A percentile compares a stretch with the other conserved stretches of the same genome.
These are phyloP conservation scores for Cyprinodon tularosa DNA, from an alignment of 2,113 vertebrate species.

Conservation along the genomic window DNA sequence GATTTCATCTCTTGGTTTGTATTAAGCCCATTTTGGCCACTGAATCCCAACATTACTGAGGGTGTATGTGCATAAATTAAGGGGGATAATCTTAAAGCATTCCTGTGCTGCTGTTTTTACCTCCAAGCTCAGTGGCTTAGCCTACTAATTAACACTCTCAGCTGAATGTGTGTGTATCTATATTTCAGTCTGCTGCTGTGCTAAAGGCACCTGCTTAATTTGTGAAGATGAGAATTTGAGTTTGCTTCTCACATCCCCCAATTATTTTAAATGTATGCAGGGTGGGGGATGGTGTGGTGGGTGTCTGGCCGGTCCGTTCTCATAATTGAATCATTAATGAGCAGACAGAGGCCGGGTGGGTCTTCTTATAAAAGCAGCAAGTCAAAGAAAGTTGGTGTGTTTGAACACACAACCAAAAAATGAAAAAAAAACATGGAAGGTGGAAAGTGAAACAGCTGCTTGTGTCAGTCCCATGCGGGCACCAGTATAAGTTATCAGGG, in stretches of 20 bases:
- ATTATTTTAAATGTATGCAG: conserved; percentile 78
- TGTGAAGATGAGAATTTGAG: conserved; percentile 71
- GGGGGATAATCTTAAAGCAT: conserved; percentile 10
- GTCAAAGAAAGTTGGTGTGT: not conserved
- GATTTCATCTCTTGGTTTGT: not conserved
- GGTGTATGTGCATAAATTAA: conserved; percentile 16
- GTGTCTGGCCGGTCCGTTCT: conserved; percentile 43
- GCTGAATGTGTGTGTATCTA: conserved; percentile 18
- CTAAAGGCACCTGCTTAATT: conserved; percentile 70
- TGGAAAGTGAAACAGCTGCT: not conserved
- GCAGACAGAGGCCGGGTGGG: conserved; percentile 5
- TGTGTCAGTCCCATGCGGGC: not conserved
- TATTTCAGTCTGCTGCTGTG: conserved; percentile 20
- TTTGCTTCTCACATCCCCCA: conserved; percentile 63
- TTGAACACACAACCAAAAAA: too few relatives aligned
- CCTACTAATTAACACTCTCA: conserved; percentile 66
- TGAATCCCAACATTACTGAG: not conserved
- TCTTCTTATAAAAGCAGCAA: not conserved
- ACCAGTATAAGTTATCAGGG: not conserved
- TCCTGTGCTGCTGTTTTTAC: conserved; percentile 35
- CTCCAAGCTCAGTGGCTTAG: conserved; percentile 32
- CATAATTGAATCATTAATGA: conserved; percentile 45
- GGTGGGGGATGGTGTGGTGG: conserved; percentile 27
- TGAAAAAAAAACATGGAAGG: not conserved
- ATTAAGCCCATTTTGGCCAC: not conserved